Percentiles rank a stretch among this genome's conserved stretches.
These are phyloP conservation scores for Alloscopus bannaensis DNA, from an alignment of 2,888 invertebrate species.

Conservation along the genomic window DNA sequence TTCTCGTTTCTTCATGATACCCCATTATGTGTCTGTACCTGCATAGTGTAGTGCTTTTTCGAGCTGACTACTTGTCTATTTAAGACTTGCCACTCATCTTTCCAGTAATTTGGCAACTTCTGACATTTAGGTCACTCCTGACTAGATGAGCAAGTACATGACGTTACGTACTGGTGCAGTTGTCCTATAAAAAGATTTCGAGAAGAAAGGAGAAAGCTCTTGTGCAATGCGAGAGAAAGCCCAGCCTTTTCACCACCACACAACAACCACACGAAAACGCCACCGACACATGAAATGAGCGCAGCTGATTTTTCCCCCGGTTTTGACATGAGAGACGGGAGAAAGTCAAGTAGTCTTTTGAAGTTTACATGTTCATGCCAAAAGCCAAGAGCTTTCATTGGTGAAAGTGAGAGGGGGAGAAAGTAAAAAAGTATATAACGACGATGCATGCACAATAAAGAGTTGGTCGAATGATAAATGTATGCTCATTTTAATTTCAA, in stretches of 20 bases:
- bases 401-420: background rate
- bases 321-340: constrained; percentile 53
- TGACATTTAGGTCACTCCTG: constrained; percentile 62
- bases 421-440: constrained; percentile 9
- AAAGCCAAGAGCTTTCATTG: background rate
- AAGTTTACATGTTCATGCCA: constrained; percentile 54
- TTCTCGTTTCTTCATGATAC: constrained; percentile 12
- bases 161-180: background rate
- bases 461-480: constrained; percentile 49
- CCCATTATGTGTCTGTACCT: background rate
- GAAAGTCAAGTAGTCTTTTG: constrained; percentile 60
- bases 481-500: constrained; percentile 63
- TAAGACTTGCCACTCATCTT: constrained; percentile 65
- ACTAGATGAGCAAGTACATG: constrained; percentile 40
- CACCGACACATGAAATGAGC: constrained; percentile 42
- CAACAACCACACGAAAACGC: no score
- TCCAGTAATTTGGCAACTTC: constrained; percentile 63
- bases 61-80: constrained; percentile 50
- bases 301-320: constrained; percentile 48
- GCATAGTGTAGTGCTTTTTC: constrained; percentile 18
- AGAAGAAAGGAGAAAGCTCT: background rate
- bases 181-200: background rate
- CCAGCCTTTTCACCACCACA: no score
- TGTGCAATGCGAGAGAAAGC: no score
- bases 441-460: constrained; percentile 57